Conservation (phyloP, 2,113 vertebrate genomes). For the Neolamprologus hecqui region DNA sequence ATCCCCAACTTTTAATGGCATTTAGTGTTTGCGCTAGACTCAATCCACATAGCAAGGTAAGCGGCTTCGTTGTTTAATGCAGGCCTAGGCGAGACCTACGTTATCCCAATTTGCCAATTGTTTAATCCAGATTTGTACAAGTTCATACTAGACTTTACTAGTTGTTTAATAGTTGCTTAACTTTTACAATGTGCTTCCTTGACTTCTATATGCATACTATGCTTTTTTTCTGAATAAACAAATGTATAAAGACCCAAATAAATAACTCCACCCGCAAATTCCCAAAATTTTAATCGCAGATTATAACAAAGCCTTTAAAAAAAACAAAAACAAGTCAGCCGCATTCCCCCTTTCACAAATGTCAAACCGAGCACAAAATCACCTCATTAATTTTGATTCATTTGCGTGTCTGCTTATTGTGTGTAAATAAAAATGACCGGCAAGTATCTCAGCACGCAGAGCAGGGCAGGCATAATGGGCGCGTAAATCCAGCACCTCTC, state of each 20-base stretch:
- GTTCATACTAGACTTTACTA: background rate
- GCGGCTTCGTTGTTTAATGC: background rate
- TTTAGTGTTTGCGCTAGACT: background rate
- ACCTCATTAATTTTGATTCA: background rate
- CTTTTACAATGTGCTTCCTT: background rate
- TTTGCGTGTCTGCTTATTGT: background rate
- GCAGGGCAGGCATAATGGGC: conserved; percentile 1
- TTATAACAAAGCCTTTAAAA: background rate
- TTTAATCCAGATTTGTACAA: background rate
- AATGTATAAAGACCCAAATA: background rate
- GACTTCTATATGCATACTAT: background rate
- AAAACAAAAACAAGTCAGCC: background rate
- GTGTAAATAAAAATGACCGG: background rate
- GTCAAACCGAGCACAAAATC: background rate
- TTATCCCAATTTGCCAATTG: background rate
- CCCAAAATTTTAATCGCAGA: background rate
- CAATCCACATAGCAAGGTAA: background rate
- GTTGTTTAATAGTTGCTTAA: background rate
- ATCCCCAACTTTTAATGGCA: background rate
- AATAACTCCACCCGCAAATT: background rate
- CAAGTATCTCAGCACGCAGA: background rate
- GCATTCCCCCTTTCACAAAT: background rate
- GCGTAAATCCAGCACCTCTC: background rate
- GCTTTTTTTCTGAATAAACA: background rate
- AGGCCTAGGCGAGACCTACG: background rate